Percentiles rank a stretch among this genome's conserved stretches.
These are phyloP conservation scores for Meiosimyza platycephala DNA, from an alignment of 2,888 invertebrate species.

Conservation along the genomic window DNA sequence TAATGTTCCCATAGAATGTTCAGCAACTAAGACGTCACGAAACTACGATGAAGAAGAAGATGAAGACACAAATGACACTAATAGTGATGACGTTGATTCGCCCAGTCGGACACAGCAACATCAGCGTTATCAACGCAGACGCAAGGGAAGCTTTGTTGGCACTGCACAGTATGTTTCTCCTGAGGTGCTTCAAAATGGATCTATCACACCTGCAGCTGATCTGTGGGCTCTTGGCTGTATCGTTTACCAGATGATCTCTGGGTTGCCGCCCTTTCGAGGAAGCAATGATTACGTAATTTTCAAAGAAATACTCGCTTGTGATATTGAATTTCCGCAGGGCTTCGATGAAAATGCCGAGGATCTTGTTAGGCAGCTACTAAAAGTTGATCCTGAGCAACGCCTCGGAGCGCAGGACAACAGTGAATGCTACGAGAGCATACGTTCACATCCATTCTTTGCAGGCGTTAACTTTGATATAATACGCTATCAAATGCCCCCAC, in stretches of 20 bases:
- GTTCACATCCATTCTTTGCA: constrained; percentile 87
- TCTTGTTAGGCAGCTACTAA: constrained; percentile 86
- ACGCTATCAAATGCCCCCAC: constrained; percentile 82
- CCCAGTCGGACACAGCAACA: constrained; percentile 43
- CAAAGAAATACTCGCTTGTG: constrained; percentile 91
- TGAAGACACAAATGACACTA: constrained; percentile 20
- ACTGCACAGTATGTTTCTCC: constrained; percentile 99
- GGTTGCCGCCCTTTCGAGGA: constrained; percentile 91
- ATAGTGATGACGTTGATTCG: constrained; percentile 47
- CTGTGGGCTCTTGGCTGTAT: constrained; percentile 98
- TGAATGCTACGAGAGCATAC: constrained; percentile 83
- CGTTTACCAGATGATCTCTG: constrained; percentile 96
- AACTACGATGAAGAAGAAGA: constrained; percentile 24
- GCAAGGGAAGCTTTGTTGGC: constrained; percentile 92
- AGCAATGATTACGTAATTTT: constrained; percentile 95
- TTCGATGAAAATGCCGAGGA: constrained; percentile 89
- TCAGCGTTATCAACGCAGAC: constrained; percentile 60
- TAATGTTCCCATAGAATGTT: constrained; percentile 41
- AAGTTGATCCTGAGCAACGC: constrained; percentile 81
- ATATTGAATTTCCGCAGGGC: constrained; percentile 92
- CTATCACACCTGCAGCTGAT: constrained; percentile 84
- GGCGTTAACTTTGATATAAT: constrained; percentile 86
- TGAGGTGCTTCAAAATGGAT: constrained; percentile 87
- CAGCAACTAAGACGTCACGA: constrained; percentile 12
- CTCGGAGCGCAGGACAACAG: constrained; percentile 82